phyloP scores from a whole-genome alignment of 2,888 invertebrate genomes.

The Microplitis manilae region DNA sequence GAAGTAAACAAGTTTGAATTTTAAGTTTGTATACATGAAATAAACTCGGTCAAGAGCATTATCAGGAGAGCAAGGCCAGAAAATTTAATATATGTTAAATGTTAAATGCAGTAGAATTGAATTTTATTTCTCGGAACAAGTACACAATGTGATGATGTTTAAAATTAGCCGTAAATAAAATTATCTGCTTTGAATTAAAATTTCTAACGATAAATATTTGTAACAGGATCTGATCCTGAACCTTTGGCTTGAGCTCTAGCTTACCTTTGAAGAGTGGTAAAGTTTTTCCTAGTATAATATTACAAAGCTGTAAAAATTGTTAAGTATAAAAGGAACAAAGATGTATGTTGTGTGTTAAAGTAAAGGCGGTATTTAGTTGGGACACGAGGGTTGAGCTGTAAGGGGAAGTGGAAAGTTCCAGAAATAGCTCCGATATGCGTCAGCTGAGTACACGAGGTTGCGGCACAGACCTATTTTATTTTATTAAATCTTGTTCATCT shows the following conservation, averaged over 20 bases:
- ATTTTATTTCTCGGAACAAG: not conserved
- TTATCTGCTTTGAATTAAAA: too few relatives aligned
- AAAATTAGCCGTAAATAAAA: too few relatives aligned
- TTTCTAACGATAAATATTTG: too few relatives aligned
- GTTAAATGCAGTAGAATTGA: not conserved
- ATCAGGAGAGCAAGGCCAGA: not conserved
- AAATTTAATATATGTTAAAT: not conserved
- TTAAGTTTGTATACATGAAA: not conserved
- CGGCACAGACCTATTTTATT: not conserved
- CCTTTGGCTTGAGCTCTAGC: too few relatives aligned
- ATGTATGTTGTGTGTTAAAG: not conserved
- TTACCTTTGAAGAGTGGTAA: too few relatives aligned
- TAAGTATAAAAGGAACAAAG: not conserved
- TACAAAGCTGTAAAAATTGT: not conserved
- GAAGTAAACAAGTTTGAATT: not conserved
- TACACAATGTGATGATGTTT: too few relatives aligned
- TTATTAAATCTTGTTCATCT: not conserved
- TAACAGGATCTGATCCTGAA: too few relatives aligned
- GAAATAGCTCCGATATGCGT: not conserved
- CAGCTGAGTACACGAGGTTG: not conserved
- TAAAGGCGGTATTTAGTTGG: not conserved
- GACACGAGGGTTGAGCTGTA: not conserved
- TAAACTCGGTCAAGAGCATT: not conserved
- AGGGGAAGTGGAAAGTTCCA: slow-evolving; percentile 1
- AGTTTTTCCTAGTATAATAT: too few relatives aligned